Base-by-base conservation (phyloP, 2,797 vertebrate species). In the Tragelaphus eurycerus region DNA sequence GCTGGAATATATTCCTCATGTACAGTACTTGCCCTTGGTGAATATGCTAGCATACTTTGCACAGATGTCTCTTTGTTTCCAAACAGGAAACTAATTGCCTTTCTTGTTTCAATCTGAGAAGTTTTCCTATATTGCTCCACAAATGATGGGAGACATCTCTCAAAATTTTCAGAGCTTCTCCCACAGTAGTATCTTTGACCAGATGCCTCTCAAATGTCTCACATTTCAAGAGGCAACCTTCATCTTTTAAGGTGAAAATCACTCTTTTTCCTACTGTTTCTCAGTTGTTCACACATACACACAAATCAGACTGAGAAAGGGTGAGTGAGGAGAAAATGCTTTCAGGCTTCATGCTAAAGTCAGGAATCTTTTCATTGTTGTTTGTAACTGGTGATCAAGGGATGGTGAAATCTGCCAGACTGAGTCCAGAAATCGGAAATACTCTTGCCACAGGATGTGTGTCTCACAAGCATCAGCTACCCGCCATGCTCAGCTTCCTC, bases 1-100 rank as follows among this genome's bases (percentile, higher is more conserved):
- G 97, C 98, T 97, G 98, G 98, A 98, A 98, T 95, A 97, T 97
- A 97, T 98, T 98, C 97, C 97, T 98, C 97, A 97, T 97, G 97
- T 97, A 95, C 78, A 90, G 96, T 97, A 96, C 98, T 98, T 98
- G 98, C 98, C 98, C 98, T 98, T 94, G 97, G 98, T 98, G 98
- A 98, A 98, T 98, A 98, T 96, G 93, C 98, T 97, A 97, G 98
- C 97, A 96, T 97, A 92, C 98, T 98, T 98, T 95, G 98, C 98
- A 98, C 98, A 99, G 98, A 98, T 98, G 98, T 98, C 98, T 98
- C 98, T 98, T 98, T 98, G 98, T 98, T 98, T 98, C 98, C 12
- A 2, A 98, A 98, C 74, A 98, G 98, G 96, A 98, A 98, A 98
- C 98, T 98, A 98, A 98, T 98, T 98, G 98, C 98, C 98, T 98